Conservation (phyloP, 2,113 vertebrate genomes). For the Marmota monax region DNA sequence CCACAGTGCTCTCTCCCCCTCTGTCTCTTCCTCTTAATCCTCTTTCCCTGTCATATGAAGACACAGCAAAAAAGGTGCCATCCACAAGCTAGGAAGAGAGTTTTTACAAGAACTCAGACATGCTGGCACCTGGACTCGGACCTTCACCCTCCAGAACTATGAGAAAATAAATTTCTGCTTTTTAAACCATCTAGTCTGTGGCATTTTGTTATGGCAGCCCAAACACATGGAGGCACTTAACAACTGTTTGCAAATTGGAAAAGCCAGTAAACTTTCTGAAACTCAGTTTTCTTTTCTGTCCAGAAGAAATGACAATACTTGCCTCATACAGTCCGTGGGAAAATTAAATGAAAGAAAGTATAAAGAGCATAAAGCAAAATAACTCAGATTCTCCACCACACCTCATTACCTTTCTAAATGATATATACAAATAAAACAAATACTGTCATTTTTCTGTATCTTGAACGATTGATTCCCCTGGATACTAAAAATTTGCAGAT, state of each 20-base stretch:
- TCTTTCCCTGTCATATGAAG: background rate
- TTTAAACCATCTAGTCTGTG: background rate
- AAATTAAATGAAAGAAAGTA: background rate
- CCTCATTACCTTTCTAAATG: background rate
- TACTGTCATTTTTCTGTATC: background rate
- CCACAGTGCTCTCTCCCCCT: background rate
- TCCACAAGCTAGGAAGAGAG: background rate
- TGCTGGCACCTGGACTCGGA: background rate
- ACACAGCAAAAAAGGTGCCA: background rate
- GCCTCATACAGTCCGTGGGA: background rate
- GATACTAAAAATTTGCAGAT: background rate
- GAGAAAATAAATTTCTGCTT: background rate
- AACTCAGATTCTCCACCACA: background rate
- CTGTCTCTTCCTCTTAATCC: background rate
- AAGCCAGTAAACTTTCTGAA: background rate
- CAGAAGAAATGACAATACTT: background rate
- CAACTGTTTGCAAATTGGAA: background rate
- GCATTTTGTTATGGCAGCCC: background rate
- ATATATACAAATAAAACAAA: constrained; percentile 34
- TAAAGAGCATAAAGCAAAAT: background rate
- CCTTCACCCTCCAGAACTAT: background rate
- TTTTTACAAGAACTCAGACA: background rate
- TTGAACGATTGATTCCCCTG: background rate
- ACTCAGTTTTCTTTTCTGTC: background rate
- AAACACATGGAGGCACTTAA: background rate